Evolutionary conservation across 2,113 vertebrate species (phyloP).

Genomic region (Paradisaea rubra): DNA sequence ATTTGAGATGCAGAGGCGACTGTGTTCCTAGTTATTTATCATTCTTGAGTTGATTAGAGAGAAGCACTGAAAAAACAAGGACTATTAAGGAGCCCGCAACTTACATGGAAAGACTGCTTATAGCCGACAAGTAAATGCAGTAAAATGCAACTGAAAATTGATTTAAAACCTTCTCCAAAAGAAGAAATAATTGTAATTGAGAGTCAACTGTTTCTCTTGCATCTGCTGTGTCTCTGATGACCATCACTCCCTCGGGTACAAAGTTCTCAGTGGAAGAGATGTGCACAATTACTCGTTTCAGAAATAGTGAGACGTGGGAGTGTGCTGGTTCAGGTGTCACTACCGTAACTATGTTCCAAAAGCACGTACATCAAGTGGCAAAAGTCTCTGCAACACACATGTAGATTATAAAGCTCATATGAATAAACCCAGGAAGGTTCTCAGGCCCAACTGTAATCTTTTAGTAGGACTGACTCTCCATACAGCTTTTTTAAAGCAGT

Average conservation of each 20-base stretch:
- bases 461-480: neutral
- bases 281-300: neutral
- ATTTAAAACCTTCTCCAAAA: neutral
- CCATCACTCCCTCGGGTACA: neutral
- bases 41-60: neutral
- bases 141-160: neutral
- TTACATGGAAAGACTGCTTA: neutral
- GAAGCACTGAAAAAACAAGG: neutral
- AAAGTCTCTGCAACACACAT: neutral
- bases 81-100: neutral
- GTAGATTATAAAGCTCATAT: neutral
- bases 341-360: neutral
- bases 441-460: neutral
- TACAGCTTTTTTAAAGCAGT: neutral
- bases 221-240: neutral
- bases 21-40: neutral
- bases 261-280: neutral
- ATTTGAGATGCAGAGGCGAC: neutral
- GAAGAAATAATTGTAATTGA: neutral
- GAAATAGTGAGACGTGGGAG: neutral
- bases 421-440: neutral
- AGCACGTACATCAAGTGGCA: neutral
- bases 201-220: neutral
- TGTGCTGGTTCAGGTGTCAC: neutral
- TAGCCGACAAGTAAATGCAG: neutral